Percentiles rank a stretch among this genome's conserved stretches.
phyloP scores from a whole-genome alignment of 2,797 vertebrate genomes.

The Scolopax bukidnonensis region DNA sequence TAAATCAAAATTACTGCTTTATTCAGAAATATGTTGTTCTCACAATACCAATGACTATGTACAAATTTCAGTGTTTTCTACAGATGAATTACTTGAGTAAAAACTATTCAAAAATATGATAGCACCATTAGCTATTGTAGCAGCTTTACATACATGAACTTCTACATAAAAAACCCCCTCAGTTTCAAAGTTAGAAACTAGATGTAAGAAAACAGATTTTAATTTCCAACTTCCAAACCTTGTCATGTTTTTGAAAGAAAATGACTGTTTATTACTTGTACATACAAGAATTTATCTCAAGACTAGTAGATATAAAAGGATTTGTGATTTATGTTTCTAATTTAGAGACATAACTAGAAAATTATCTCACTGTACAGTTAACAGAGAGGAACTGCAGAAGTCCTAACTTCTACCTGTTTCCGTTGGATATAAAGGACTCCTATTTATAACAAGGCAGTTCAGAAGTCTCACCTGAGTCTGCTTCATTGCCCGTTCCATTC shows the following conservation, averaged over 20 bases:
- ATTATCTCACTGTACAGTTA: background rate
- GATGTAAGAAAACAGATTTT: background rate
- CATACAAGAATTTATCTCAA: background rate
- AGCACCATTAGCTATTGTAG: background rate
- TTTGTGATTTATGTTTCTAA: background rate
- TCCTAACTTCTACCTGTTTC: background rate
- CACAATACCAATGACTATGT: background rate
- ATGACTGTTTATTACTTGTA: background rate
- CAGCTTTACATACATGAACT: background rate
- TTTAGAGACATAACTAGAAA: background rate
- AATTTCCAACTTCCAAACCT: background rate
- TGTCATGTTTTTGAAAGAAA: background rate
- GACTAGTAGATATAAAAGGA: background rate
- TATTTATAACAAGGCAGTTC: background rate
- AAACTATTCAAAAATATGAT: background rate
- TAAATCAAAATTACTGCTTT: background rate
- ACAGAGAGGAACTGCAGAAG: background rate
- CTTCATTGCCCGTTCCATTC: slow-evolving; percentile 93
- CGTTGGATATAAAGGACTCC: background rate
- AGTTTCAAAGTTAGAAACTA: background rate
- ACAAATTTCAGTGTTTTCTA: background rate
- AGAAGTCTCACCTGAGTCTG: slow-evolving; percentile 89
- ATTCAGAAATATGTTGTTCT: background rate
- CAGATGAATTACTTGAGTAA: background rate
- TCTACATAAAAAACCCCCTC: background rate